Evolutionary conservation across 2,797 vertebrate species (phyloP), one percentile per base, ranked within the genome.

Genomic region (Sus cebifrons): DNA sequence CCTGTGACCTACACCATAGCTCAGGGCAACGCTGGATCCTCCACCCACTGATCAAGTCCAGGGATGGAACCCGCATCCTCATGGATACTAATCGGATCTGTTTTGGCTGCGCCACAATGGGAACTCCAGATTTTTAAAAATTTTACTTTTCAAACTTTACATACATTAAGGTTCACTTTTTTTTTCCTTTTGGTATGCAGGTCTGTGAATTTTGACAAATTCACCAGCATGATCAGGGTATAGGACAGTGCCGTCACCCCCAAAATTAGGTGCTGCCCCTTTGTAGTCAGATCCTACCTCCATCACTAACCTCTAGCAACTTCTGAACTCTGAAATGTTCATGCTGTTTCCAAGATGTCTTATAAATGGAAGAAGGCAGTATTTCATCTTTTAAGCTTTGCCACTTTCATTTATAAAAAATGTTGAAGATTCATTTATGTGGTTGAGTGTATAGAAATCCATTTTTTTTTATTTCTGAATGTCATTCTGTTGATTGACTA

Each of bases 191-290:
- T 32, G 40, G 12, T 60, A 3, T 56, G 54, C 3, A 58, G 7
- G 79, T 79, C 7, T 70, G 14, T 91, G 40, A 86, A 18, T 95
- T 97, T 89, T 94, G 36, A 89, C 40, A 93, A 68, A 67, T 89
- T 77, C 5, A 15, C 5, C 23, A 79, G 60, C 6, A 81, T 5
- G 92, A 16, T 75, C 5, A 79, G 60, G 32, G 29, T 70, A 29
- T 5, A 60, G 40, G 84, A 87, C 4, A 27, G 6, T 92, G 44
- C 49, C 13, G n/a, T 79, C 17, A 91, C n/a, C 62, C 21, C 40
- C n/a, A 68, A 78, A 54, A 27, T 70, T 54, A 25, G 1, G 0
- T 79, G 8, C 6, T 49, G 3, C 9, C 15, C 2, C 1, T 79
- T 75, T 74, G 40, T 62, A 58, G 62, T 90, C 73, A 88, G 64